Evolutionary conservation across 2,113 vertebrate genomes (phyloP), one percentile per base, ranked within the genome.

Genomic region (Mugil cephalus): DNA sequence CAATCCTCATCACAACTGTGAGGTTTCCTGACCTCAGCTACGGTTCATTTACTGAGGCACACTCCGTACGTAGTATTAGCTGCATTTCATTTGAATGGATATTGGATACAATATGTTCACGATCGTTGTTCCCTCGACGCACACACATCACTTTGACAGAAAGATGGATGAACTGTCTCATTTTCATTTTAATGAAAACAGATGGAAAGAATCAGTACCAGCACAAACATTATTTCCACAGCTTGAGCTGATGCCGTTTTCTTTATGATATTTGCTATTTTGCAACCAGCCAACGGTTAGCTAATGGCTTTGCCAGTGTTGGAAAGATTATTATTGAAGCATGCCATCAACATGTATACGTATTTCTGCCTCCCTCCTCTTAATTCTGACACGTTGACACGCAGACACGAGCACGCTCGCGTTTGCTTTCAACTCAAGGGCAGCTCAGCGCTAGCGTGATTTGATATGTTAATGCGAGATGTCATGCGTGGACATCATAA

Each of bases 101-200:
- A 77, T 80, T 83, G 60, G 68, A 80, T 58, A 60, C 38, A 24
- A 30, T 66, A 63, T 30, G 15, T 78, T 81, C 42, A 70, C 55
- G 30, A 21, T 45, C 52, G 38, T 36, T 53, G 64, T 45, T 74
- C 70, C 58, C 69, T 13, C 4, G 58, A 80, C 21, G 51, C 24
- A 43, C 34, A 52, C 60, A 19, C 47, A 54, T 71, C 58, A 48
- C 63, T 67, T 55, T 78, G 66, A 64, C 70, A 71, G 77, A 73
- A 64, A 80, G 75, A 85, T 61, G 61, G 65, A 85, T 85, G 86
- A 77, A 72, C 68, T 63, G 84, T 87, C 86, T 85, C 82, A 85
- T 86, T 84, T 86, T 82, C 71, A 86, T 88, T 90, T 83, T 79
- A 88, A 86, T 90, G 87, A 79, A 87, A 88, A 84, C 69, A 85